Base-by-base conservation (phyloP, 2,113 vertebrate genomes). In the Panthera leo region DNA sequence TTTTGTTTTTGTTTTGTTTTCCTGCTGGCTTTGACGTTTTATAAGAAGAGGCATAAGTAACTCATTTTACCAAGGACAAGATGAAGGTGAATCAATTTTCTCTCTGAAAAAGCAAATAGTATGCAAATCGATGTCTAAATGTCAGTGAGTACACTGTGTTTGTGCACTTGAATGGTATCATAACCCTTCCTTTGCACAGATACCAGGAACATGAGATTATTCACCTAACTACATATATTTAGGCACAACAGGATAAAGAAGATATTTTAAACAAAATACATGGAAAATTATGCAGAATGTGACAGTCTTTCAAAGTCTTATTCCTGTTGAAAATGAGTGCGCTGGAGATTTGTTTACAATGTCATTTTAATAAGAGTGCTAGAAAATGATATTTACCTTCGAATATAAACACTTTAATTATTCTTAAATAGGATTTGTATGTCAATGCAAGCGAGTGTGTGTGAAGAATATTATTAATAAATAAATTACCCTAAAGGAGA, bases 31-130 rank as follows among this genome's bases (percentile, higher is more conserved):
- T 92, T 95, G 51, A 91, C 85, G 65, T 96, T 97, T 97, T 90
- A 92, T 27, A 92, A 83, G n/a, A 95, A 92, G 78, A 75, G 80
- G 85, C 75, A 92, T 29, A 79, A 83, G 61, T 70, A 92, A 94
- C 70, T 97, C 31, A 21, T 93, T 96, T 96, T 94, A 36, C 87
- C 65, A 97, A 94, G 89, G 94, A 89, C 27, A 71, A 90, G 34
- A 53, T 89, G n/a, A 97, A 95, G 39, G 94, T 84, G 70, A 94
- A 71, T 97, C 70, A 76, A 19, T 75, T 92, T 97, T 80, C 42
- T 91, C 27, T 73, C 51, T 75, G n/a, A 71, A 85, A 70, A 88
- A 90, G 18, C 48, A 63, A 36, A 89, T 61, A n/a, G 19, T 94
- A 73, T 90, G 87, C 8, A 90, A 80, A 97, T 31, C 61, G 45